Conservation (phyloP, 2,888 invertebrate genomes). For the Dexiosoma caninum region DNA sequence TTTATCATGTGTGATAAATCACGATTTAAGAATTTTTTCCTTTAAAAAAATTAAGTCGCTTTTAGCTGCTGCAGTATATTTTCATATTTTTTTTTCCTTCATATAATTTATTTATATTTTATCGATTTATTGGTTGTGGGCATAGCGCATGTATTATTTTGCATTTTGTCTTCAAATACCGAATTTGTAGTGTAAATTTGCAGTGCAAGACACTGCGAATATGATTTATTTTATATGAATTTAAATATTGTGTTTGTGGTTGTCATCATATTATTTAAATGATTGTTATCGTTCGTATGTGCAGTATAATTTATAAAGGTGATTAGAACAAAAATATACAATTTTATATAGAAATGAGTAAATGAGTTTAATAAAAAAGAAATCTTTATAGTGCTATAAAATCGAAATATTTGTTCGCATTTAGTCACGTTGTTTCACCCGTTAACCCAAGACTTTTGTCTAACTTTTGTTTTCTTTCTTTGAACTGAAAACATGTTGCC, state of each 20-base stretch:
- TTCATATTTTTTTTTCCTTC: conserved; percentile 6
- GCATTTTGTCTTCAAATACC: conserved; percentile 9
- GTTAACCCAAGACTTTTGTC: conserved; percentile 38
- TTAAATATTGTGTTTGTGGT: conserved; percentile 60
- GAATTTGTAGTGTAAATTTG: neutral
- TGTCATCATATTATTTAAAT: conserved; percentile 62
- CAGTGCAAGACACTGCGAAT: conserved; percentile 22
- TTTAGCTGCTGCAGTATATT: conserved; percentile 14
- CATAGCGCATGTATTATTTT: conserved; percentile 1
- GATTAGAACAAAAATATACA: neutral
- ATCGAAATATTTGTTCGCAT: conserved; percentile 2
- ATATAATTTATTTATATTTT: conserved; percentile 59
- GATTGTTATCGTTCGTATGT: conserved; percentile 52
- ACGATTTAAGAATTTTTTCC: conserved; percentile 18
- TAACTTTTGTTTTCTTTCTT: neutral
- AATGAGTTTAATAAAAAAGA: neutral
- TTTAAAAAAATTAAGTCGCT: conserved; percentile 57
- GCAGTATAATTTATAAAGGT: conserved; percentile 56
- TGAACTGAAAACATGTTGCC: conserved; percentile 35
- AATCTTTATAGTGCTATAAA: neutral
- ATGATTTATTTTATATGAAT: conserved; percentile 59
- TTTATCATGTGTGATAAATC: conserved; percentile 56
- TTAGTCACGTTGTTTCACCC: conserved; percentile 28
- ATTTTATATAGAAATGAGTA: neutral
- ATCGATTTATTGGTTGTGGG: conserved; percentile 58